Evolutionary conservation across 2,888 invertebrate genomes (phyloP).

Genomic region (Blastobasis lacticolella): DNA sequence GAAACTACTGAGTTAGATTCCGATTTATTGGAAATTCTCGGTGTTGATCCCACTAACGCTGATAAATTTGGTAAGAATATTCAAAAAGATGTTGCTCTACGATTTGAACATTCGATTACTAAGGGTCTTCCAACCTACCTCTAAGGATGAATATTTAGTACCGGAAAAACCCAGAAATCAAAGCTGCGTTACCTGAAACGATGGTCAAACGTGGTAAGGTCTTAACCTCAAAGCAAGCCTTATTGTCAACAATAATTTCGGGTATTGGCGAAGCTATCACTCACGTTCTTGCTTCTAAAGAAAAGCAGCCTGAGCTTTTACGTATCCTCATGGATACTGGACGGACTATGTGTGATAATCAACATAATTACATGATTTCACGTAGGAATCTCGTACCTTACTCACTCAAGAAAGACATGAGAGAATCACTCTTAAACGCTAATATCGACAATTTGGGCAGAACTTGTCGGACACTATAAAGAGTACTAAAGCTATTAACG

Average conservation of each 20-base stretch:
- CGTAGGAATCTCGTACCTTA: slow-evolving; percentile 1
- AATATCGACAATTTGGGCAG: slow-evolving; percentile 4
- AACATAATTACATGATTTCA: slow-evolving; percentile 3
- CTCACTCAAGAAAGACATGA: slow-evolving; percentile 6
- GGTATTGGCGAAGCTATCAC: slow-evolving; percentile 3
- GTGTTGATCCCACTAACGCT: slow-evolving; percentile 3
- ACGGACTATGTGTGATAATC: slow-evolving; percentile 4
- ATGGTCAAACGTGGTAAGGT: slow-evolving; percentile 3
- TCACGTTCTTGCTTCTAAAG: neutral
- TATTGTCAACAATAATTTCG: slow-evolving; percentile 2
- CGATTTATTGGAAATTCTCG: slow-evolving; percentile 4
- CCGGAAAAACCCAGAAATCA: slow-evolving; percentile 5
- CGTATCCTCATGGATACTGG: slow-evolving; percentile 4
- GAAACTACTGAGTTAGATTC: neutral
- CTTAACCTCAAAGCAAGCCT: slow-evolving; percentile 7
- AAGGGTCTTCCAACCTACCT: neutral
- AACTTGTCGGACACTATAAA: slow-evolving; percentile 4
- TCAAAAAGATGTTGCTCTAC: slow-evolving; percentile 5
- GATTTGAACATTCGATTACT: slow-evolving; percentile 3
- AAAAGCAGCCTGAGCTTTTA: slow-evolving; percentile 1
- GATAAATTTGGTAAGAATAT: slow-evolving; percentile 7
- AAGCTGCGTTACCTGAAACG: neutral
- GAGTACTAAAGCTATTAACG: slow-evolving; percentile 4
- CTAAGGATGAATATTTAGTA: neutral
- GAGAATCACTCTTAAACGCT: slow-evolving; percentile 1